phyloP scores from a whole-genome alignment of 2,888 invertebrate genomes.

The Pterobdella sp. region DNA sequence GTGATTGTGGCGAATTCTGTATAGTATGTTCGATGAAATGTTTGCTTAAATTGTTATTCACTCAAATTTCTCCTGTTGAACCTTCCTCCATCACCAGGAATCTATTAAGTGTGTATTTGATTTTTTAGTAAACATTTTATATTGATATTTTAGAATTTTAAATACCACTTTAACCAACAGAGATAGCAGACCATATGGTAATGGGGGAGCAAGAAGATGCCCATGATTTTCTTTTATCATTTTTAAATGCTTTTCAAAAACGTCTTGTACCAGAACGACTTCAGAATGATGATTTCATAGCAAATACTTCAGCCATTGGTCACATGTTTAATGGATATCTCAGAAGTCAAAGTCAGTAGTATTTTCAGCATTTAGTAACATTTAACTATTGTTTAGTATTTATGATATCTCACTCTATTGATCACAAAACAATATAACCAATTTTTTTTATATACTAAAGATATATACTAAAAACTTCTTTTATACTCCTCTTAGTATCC shows the following conservation, averaged over 20 bases:
- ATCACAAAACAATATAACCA: no score
- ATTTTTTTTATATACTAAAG: no score
- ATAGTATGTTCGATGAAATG: background rate
- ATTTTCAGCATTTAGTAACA: background rate
- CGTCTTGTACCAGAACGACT: slow-evolving; percentile 1
- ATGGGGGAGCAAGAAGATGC: slow-evolving; percentile 24
- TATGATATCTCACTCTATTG: no score
- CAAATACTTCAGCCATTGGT: slow-evolving; percentile 9
- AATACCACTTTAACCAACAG: background rate
- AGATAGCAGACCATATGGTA: slow-evolving; percentile 15
- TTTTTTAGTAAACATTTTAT: no score
- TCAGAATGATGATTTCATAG: background rate
- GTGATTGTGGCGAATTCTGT: background rate
- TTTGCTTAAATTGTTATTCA: background rate
- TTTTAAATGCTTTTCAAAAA: slow-evolving; percentile 14
- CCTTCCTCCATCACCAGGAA: slow-evolving; percentile 14
- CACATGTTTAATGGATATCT: slow-evolving; percentile 23
- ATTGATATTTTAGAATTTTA: no score
- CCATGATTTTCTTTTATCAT: slow-evolving; percentile 23
- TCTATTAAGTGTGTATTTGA: background rate
- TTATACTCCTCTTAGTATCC: no score
- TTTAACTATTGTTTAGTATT: no score
- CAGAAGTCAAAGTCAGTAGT: slow-evolving; percentile 21
- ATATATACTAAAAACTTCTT: no score
- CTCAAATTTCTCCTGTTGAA: background rate